A percentile compares a stretch with the other conserved stretches of the same genome.
phyloP scores from a whole-genome alignment of 2,113 vertebrate species.

The Oncorhynchus kisutch region DNA sequence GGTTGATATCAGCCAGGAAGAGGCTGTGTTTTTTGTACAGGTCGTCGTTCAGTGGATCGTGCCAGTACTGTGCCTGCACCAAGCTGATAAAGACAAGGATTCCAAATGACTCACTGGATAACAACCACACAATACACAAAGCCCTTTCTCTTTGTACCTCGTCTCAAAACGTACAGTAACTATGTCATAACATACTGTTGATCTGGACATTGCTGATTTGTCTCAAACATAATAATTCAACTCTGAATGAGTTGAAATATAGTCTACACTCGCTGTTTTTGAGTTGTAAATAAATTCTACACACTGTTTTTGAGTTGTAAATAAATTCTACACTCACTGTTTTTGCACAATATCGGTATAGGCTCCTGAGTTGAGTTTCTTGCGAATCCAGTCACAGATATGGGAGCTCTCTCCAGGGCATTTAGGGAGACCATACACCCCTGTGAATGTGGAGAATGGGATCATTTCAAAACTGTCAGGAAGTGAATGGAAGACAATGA shows the following conservation, averaged over 20 bases:
- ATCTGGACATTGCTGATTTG: background rate
- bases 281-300: background rate
- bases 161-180: background rate
- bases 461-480: background rate
- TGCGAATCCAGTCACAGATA: constrained; percentile 89
- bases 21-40: constrained; percentile 86
- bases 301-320: background rate
- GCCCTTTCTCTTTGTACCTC: background rate
- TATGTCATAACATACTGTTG: background rate
- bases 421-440: constrained; percentile 89
- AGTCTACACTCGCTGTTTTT: too few relatives aligned
- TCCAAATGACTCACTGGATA: too few relatives aligned
- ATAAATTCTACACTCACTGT: constrained; percentile 71
- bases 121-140: background rate
- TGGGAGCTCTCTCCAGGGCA: constrained; percentile 88
- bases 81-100: constrained; percentile 70
- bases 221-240: background rate
- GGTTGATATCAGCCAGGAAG: constrained; percentile 95
- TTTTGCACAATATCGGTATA: constrained; percentile 82
- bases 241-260: background rate
- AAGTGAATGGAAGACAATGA: background rate
- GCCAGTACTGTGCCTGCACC: constrained; percentile 97
- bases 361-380: constrained; percentile 81
- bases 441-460: constrained; percentile 55
- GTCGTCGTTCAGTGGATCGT: constrained; percentile 88